Conservation (phyloP, 2,888 invertebrate genomes). For the Strigamia transsilvanica region DNA sequence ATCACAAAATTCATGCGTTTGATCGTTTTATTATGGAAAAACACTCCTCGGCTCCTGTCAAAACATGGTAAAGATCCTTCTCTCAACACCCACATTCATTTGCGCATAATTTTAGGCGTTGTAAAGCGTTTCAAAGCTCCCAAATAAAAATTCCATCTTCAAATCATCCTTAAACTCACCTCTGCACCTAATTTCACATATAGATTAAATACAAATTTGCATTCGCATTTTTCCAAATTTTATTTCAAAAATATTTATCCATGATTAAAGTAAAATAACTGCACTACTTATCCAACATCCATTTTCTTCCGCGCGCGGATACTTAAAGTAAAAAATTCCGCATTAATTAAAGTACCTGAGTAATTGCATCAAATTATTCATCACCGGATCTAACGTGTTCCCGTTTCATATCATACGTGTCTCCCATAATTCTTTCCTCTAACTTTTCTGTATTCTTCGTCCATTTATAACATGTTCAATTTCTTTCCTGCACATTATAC, state of each 20-base stretch:
- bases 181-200: no score
- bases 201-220: no score
- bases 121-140: neutral
- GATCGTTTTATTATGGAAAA: neutral
- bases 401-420: neutral
- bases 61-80: neutral
- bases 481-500: neutral
- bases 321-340: neutral
- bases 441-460: neutral
- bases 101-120: neutral
- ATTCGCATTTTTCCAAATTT: no score
- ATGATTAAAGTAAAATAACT: no score
- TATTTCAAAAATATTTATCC: no score
- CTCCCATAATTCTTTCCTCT: neutral
- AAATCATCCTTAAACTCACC: neutral
- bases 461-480: neutral
- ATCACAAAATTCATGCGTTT: neutral
- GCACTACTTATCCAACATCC: neutral
- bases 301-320: neutral
- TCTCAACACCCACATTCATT: neutral
- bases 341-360: neutral
- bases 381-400: neutral
- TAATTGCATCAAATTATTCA: conserved; percentile 23
- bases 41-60: neutral
- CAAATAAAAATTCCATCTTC: neutral